Evolutionary conservation across 2,113 vertebrate species (phyloP).

Genomic region (Marmota flaviventris): DNA sequence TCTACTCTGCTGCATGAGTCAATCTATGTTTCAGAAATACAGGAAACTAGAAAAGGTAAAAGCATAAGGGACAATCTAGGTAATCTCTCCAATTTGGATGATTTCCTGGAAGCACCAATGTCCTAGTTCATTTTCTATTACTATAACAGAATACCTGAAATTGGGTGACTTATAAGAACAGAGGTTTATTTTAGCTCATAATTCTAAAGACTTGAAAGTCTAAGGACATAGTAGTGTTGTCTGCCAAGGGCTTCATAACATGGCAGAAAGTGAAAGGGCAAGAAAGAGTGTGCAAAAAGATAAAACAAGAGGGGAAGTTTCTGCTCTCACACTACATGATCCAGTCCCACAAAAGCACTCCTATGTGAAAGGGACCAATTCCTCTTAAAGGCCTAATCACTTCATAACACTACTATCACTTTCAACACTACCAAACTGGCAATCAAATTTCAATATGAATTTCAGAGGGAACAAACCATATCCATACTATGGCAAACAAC

Average conservation of each 20-base stretch:
- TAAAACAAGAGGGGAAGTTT: not conserved
- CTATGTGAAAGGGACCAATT: too few species aligned
- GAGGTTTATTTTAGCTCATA: not conserved
- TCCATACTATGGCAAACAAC: not conserved
- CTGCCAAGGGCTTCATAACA: not conserved
- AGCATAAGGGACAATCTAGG: not conserved
- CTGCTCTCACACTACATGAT: not conserved
- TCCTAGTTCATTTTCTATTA: not conserved
- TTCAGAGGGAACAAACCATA: not conserved
- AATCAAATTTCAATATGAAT: not conserved
- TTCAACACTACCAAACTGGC: not conserved
- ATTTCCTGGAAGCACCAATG: not conserved
- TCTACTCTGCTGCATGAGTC: not conserved
- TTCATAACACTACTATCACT: too few species aligned
- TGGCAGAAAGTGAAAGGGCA: not conserved
- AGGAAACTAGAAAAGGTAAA: not conserved
- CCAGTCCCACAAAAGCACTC: not conserved
- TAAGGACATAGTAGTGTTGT: not conserved
- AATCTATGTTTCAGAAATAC: slow-evolving; percentile 24
- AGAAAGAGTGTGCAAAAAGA: not conserved
- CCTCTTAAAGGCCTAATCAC: not conserved
- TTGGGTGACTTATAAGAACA: not conserved
- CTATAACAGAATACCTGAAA: not conserved
- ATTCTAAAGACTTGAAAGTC: not conserved
- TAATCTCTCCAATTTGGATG: not conserved